phyloP scores from a whole-genome alignment of 2,888 invertebrate species.

The Melinopterus prodromus region DNA sequence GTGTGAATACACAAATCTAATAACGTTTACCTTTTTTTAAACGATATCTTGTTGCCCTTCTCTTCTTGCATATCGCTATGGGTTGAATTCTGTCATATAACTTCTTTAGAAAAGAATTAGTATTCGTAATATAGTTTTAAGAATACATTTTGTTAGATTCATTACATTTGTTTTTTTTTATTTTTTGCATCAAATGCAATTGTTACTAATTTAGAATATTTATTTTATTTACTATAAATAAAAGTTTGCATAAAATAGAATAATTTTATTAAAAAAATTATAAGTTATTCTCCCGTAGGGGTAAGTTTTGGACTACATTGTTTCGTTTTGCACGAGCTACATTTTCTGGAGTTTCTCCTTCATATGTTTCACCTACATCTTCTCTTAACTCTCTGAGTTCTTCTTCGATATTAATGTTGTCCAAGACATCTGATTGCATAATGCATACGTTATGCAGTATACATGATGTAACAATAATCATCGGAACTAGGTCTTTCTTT shows the following conservation, averaged over 20 bases:
- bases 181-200: not conserved
- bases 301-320: not conserved
- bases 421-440: not conserved
- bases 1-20: no score
- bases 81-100: no score
- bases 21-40: no score
- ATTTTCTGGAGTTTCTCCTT: not conserved
- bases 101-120: no score
- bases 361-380: not conserved
- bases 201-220: not conserved
- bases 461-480: not conserved
- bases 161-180: not conserved
- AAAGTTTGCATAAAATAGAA: not conserved
- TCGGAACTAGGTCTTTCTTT: not conserved
- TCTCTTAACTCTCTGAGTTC: not conserved
- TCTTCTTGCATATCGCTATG: no score
- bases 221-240: not conserved
- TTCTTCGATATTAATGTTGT: not conserved
- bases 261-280: not conserved
- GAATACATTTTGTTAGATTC: not conserved
- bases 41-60: no score
- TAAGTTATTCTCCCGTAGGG: not conserved
- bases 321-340: not conserved
- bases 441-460: not conserved
- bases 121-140: no score